Percentiles rank a stretch among this genome's conserved stretches.
phyloP scores from a whole-genome alignment of 2,888 invertebrate genomes.

The Drosophila recens region DNA sequence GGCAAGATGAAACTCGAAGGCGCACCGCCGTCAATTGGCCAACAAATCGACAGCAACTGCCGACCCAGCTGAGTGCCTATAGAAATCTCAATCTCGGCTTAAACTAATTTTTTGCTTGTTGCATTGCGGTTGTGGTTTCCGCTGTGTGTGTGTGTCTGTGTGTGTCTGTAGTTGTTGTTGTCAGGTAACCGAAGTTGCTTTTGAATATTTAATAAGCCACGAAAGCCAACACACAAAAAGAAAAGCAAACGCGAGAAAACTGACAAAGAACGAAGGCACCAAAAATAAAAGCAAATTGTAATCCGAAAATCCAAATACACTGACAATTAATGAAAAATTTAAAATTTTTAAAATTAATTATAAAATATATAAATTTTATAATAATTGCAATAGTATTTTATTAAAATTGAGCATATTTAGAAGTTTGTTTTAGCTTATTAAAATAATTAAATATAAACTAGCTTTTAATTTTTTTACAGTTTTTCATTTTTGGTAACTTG shows the following conservation, averaged over 20 bases:
- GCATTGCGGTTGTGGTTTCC: constrained; percentile 50
- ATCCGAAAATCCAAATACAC: constrained; percentile 26
- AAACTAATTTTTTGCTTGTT: constrained; percentile 78
- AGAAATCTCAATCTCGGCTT: constrained; percentile 80
- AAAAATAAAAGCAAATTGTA: not conserved
- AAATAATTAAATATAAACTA: not conserved
- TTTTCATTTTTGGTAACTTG: not conserved
- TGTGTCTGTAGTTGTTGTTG: constrained; percentile 26
- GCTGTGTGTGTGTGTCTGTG: not conserved
- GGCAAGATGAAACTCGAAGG: constrained; percentile 49
- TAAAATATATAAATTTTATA: not conserved
- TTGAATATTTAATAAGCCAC: constrained; percentile 79
- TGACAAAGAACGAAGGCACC: constrained; percentile 27
- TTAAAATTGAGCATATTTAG: too few species aligned
- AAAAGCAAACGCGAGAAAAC: constrained; percentile 22
- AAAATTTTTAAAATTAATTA: not conserved
- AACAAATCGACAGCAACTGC: constrained; percentile 62
- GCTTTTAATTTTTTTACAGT: not conserved
- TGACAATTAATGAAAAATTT: not conserved
- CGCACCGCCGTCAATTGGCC: constrained; percentile 58
- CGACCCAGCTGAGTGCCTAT: constrained; percentile 33
- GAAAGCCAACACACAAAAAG: constrained; percentile 43
- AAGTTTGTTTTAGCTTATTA: too few species aligned
- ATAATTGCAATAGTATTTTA: too few species aligned
- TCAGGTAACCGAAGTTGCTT: constrained; percentile 61